These are phyloP conservation scores for Anniella stebbinsi DNA, from an alignment of 2,797 vertebrate genomes.

Conservation along the genomic window DNA sequence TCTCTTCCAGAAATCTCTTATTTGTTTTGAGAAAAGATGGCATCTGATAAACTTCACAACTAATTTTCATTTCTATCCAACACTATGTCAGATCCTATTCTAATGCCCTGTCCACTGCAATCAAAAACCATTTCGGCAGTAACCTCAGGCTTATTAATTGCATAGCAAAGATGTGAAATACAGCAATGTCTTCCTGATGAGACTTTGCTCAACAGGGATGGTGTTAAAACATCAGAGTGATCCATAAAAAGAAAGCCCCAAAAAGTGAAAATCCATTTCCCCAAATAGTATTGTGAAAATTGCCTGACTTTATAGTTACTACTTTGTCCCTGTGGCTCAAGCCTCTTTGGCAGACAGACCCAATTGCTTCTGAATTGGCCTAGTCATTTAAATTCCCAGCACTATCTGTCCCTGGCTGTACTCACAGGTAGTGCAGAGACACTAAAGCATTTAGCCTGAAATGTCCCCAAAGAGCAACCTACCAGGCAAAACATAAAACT, in stretches of 20 bases:
- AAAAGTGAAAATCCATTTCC: constrained; percentile 39
- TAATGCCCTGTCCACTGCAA: neutral
- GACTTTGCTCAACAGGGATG: constrained; percentile 36
- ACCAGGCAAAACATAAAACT: constrained; percentile 13
- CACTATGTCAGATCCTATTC: neutral
- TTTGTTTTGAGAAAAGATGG: neutral
- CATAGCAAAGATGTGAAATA: constrained; percentile 23
- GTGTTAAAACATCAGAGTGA: neutral
- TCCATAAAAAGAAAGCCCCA: constrained; percentile 19
- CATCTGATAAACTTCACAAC: neutral
- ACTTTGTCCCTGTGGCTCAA: constrained; percentile 42
- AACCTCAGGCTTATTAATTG: neutral
- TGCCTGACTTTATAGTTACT: constrained; percentile 49
- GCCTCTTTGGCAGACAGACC: constrained; percentile 41
- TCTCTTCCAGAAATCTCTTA: neutral
- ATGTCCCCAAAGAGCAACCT: constrained; percentile 12
- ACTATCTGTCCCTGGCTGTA: neutral
- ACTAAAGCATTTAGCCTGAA: constrained; percentile 6
- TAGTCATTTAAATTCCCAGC: constrained; percentile 19
- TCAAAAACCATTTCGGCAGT: constrained; percentile 12
- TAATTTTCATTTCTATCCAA: neutral
- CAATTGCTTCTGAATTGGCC: constrained; percentile 45
- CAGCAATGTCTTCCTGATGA: constrained; percentile 19
- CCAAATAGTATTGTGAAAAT: constrained; percentile 58
- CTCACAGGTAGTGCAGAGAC: neutral